Percentiles rank a stretch among this genome's conserved stretches.
phyloP scores from a whole-genome alignment of 2,888 invertebrate species.

The Drosophila siamana region DNA sequence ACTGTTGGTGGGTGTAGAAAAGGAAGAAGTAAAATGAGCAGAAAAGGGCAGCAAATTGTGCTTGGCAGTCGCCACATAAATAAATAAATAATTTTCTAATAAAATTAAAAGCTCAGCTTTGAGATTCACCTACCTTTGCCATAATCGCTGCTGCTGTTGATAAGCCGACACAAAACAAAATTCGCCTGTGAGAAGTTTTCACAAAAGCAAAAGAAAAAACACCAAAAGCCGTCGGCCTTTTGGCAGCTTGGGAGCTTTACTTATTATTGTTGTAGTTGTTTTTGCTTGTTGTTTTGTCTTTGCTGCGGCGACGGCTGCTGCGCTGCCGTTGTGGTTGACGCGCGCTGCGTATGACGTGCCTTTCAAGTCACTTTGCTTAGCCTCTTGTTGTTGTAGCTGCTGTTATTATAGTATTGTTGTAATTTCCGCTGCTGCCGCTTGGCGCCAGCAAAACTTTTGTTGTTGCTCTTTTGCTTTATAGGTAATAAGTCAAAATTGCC shows the following conservation, averaged over 20 bases:
- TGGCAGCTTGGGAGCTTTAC: constrained; percentile 27
- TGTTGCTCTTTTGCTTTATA: constrained; percentile 6
- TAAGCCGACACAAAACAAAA: constrained; percentile 35
- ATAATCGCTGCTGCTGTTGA: constrained; percentile 51
- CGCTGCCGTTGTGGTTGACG: constrained; percentile 35
- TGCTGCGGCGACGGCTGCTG: constrained; percentile 19
- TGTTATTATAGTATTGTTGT: constrained; percentile 12
- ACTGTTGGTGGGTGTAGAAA: neutral
- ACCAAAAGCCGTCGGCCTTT: constrained; percentile 59
- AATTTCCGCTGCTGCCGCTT: constrained; percentile 16
- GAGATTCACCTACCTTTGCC: constrained; percentile 71
- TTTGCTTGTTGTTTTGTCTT: constrained; percentile 18
- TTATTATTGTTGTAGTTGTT: constrained; percentile 29
- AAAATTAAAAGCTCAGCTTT: constrained; percentile 64
- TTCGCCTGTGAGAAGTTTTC: constrained; percentile 27
- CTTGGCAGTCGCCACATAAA: constrained; percentile 31
- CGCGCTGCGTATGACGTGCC: constrained; percentile 33
- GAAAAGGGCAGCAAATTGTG: constrained; percentile 22
- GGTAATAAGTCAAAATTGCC: constrained; percentile 22
- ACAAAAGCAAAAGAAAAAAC: constrained; percentile 5
- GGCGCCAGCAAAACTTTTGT: constrained; percentile 29
- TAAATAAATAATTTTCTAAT: constrained; percentile 73
- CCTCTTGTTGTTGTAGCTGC: constrained; percentile 6
- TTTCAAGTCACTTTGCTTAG: constrained; percentile 28
- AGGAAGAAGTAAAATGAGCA: neutral